These are phyloP conservation scores for Nymphicus hollandicus DNA, from an alignment of 2,113 vertebrate species.

Conservation along the genomic window DNA sequence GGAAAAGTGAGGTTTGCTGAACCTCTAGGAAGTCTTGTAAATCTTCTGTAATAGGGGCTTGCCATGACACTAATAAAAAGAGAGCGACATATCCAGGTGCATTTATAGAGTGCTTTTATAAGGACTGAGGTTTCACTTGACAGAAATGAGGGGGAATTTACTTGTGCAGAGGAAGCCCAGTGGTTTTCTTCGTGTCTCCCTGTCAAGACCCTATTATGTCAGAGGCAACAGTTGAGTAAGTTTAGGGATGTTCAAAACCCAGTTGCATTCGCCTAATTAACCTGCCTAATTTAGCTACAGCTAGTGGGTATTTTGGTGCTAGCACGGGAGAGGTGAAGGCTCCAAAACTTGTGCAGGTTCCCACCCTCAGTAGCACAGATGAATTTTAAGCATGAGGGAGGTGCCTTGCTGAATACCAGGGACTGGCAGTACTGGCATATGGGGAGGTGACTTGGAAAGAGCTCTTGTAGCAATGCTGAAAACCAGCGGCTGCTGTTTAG, in stretches of 20 bases:
- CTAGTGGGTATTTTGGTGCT: background rate
- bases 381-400: background rate
- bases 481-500: background rate
- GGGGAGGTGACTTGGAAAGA: background rate
- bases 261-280: background rate
- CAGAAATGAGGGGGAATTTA: background rate
- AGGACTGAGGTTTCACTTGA: background rate
- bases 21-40: background rate
- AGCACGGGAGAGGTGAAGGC: background rate
- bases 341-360: background rate
- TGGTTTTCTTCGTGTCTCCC: background rate
- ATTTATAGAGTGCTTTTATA: background rate
- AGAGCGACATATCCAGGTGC: background rate
- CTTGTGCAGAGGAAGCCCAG: background rate
- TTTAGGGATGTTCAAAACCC: background rate
- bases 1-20: background rate
- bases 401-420: background rate
- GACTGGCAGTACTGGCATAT: background rate
- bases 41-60: background rate
- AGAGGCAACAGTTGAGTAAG: background rate
- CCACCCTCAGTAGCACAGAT: background rate
- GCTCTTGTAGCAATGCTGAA: background rate
- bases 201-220: background rate
- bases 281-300: background rate
- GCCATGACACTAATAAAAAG: background rate